Conservation (phyloP, 2,113 vertebrate species). For the Bungarus multicinctus region DNA sequence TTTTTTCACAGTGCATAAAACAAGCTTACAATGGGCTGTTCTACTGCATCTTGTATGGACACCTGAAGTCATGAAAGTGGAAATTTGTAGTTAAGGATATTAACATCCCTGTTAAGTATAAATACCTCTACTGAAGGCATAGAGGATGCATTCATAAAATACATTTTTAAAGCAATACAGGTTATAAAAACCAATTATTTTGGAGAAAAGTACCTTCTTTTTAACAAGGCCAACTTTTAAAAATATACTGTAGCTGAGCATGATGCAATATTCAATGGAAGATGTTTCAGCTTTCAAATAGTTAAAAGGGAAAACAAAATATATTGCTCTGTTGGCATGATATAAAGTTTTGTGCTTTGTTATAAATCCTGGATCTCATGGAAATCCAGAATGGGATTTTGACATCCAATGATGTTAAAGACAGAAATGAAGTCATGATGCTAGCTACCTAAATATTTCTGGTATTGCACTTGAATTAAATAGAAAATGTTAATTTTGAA, state of each 20-base stretch:
- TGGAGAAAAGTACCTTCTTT: neutral
- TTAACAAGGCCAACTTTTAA: neutral
- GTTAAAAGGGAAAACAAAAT: neutral
- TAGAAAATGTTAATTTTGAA: neutral
- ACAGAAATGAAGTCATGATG: neutral
- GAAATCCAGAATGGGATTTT: neutral
- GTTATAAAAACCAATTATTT: neutral
- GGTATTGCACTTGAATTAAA: neutral
- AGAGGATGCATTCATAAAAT: neutral
- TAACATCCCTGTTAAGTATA: neutral
- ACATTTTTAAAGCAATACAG: neutral
- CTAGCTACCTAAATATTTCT: neutral
- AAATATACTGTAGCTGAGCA: neutral
- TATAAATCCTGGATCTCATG: neutral
- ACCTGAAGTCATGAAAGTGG: neutral
- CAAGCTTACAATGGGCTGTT: neutral
- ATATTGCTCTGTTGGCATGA: neutral
- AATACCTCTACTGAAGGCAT: neutral
- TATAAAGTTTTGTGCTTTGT: neutral
- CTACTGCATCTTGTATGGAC: neutral
- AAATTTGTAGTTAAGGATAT: neutral
- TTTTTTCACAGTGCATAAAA: neutral
- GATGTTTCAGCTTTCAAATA: neutral
- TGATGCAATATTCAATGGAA: neutral
- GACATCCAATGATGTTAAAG: neutral